Conservation (phyloP, 2,797 vertebrate species). For the Leptodactylus fallax region DNA sequence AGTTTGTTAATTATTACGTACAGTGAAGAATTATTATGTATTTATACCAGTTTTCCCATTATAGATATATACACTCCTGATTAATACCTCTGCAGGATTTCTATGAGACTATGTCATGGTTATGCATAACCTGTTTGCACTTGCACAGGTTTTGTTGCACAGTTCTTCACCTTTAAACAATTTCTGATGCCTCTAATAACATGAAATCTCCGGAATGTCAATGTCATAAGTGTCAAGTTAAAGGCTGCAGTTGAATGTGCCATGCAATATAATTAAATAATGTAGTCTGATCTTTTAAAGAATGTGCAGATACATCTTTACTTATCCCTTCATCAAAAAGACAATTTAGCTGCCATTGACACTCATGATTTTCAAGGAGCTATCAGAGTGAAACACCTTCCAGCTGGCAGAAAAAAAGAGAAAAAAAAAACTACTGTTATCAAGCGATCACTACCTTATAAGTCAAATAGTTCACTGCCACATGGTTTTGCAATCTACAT, state of each 20-base stretch:
- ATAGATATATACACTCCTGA: too few relatives aligned
- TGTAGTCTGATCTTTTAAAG: not conserved
- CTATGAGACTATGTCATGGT: too few relatives aligned
- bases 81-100: too few relatives aligned
- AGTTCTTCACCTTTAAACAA: not conserved
- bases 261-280: slow-evolving; percentile 42
- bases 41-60: too few relatives aligned
- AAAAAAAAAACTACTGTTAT: too few relatives aligned
- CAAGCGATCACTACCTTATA: too few relatives aligned
- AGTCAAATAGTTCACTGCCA: too few relatives aligned
- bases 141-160: too few relatives aligned
- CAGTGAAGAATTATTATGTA: too few relatives aligned
- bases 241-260: slow-evolving; percentile 42
- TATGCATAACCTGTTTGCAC: too few relatives aligned
- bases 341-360: slow-evolving; percentile 20
- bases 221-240: slow-evolving; percentile 5
- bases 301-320: slow-evolving; percentile 17
- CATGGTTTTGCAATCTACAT: too few relatives aligned
- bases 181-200: not conserved
- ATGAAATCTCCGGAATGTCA: not conserved
- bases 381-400: not conserved
- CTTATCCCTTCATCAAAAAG: slow-evolving; percentile 4
- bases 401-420: not conserved
- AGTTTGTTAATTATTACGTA: too few relatives aligned
- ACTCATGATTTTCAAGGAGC: slow-evolving; percentile 23